Conservation (phyloP, 1,140 invertebrate species). For the Aradophagus sp. region DNA sequence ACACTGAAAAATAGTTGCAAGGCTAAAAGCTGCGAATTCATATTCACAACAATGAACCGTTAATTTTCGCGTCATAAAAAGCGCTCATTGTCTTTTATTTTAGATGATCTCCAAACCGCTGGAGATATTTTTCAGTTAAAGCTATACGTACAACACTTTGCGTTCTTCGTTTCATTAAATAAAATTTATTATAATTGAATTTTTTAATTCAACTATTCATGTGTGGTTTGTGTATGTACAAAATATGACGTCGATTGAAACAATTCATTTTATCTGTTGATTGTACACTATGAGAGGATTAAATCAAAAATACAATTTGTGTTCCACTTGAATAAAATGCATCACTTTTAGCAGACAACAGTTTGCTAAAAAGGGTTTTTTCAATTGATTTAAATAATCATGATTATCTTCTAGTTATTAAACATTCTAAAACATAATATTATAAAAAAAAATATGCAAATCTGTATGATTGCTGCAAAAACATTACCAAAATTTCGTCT, state of each 20-base stretch:
- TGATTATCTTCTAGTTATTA: no score
- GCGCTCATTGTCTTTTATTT: slow-evolving; percentile 5
- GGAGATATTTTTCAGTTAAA: slow-evolving; percentile 1
- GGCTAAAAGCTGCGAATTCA: slow-evolving; percentile 13
- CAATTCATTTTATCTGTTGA: slow-evolving; percentile 34
- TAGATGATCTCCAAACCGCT: slow-evolving; percentile 7
- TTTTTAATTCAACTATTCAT: slow-evolving; percentile 4
- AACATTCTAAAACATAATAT: no score
- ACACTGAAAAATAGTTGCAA: slow-evolving; percentile 38
- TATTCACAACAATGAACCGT: slow-evolving; percentile 36
- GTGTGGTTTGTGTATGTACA: neutral
- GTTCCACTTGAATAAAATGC: no score
- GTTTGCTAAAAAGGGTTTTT: no score
- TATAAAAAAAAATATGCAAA: no score
- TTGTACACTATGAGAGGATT: slow-evolving; percentile 22
- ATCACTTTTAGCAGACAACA: no score
- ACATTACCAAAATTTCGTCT: no score
- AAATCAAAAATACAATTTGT: no score
- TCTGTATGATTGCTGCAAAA: no score
- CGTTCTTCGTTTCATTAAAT: no score
- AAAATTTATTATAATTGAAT: no score
- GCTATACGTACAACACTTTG: slow-evolving; percentile 16
- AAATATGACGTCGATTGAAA: slow-evolving; percentile 6
- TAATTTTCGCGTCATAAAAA: slow-evolving; percentile 5
- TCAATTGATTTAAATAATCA: no score